Evolutionary conservation across 2,797 vertebrate species (phyloP), one percentile per base, ranked within the genome.

Genomic region (Cuniculus paca): DNA sequence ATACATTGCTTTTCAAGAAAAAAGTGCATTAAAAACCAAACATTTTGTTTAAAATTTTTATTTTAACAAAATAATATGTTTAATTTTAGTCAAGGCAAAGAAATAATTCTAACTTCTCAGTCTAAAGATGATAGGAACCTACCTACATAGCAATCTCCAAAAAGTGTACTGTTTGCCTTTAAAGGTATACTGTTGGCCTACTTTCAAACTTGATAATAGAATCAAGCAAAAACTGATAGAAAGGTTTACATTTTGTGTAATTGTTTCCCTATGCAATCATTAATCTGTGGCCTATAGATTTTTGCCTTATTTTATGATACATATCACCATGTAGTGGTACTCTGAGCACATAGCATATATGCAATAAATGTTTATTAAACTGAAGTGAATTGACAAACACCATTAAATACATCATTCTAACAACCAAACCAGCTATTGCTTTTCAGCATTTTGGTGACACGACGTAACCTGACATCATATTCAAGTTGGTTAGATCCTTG

Each of bases 341-440:
- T 12, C n/a, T 79, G 36, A 52, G 19, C 50, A 88, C 14, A 78
- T 3, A 82, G 22, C 28, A 90, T 61, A 3, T 31, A 61, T 45
- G 14, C 26, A 65, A 39, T 88, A 92, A 63, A 88, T 85, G 54
- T 19, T 86, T 63, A 77, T 83, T 80, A 65, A 95, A 68, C 45
- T n/a, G 48, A 94, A 89, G 34, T 82, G 16, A 94, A 56, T 63
- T 70, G 22, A 11, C 34, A 87, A 90, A 39, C 20, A 79, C 7
- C 50, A 17, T 56, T 63, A 19, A 50, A 72, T 42, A 63, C 4
- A 68, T 42, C 13, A 28, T 74, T 94, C 39, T 96, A 77, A 90
- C 98, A 99, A 75, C 90, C 96, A 95, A 99, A 96, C 98, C 98
- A 98, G 42, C 90, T 98, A 68, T 97, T 98, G 68, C 96, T 98